phyloP scores from a whole-genome alignment of 2,113 vertebrate genomes.

The Oreochromis niloticus region DNA sequence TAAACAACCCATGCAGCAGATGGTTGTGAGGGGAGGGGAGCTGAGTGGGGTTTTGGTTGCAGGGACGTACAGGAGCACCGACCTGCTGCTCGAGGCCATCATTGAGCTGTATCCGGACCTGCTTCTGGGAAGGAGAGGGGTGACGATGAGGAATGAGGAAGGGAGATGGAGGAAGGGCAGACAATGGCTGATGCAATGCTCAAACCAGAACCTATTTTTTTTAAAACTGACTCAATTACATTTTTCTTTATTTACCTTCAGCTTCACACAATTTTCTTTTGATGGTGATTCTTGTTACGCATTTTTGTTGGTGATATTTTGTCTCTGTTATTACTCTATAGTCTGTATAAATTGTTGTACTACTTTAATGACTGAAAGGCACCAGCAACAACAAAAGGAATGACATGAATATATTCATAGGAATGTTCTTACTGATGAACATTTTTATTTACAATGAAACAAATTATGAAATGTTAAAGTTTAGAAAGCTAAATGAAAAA shows the following conservation, averaged over 20 bases:
- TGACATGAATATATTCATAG: background rate
- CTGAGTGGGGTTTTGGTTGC: background rate
- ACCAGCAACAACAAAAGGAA: background rate
- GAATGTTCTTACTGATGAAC: background rate
- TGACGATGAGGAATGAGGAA: slow-evolving; percentile 34
- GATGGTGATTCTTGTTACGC: background rate
- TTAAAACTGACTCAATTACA: background rate
- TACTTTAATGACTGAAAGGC: background rate
- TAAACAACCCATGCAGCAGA: slow-evolving; percentile 46
- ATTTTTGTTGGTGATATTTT: background rate
- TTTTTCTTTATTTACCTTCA: background rate
- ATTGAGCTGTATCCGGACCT: slow-evolving; percentile 76
- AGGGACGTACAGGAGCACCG: slow-evolving; percentile 38
- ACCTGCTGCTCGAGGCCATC: slow-evolving; percentile 69
- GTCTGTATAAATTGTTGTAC: background rate
- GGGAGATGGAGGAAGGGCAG: background rate
- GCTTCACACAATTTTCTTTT: background rate
- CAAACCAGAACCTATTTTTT: background rate
- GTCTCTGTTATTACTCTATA: background rate
- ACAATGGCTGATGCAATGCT: background rate
- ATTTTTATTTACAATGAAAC: background rate
- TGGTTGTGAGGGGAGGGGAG: background rate
- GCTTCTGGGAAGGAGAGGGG: slow-evolving; percentile 70
- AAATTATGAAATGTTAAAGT: background rate
- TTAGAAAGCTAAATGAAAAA: background rate